These are phyloP conservation scores for Potorous gilbertii DNA, from an alignment of 2,797 vertebrate species.

Conservation along the genomic window DNA sequence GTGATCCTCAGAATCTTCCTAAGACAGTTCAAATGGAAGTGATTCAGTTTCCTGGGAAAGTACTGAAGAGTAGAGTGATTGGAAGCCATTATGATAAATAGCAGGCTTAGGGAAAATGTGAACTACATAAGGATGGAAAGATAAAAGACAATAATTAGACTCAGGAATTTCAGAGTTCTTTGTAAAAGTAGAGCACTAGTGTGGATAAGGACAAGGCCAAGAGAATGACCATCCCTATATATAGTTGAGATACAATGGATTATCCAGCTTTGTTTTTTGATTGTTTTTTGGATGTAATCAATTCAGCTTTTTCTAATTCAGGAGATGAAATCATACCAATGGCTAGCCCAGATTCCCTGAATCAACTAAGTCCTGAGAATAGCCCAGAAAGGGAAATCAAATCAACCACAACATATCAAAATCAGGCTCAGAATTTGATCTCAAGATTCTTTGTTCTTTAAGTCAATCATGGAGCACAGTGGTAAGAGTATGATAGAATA, in stretches of 20 bases:
- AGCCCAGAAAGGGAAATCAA: not conserved
- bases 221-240: not conserved
- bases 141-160: not conserved
- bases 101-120: not conserved
- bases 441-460: not conserved
- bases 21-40: too few relatives aligned
- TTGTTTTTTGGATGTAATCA: too few relatives aligned
- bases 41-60: not conserved
- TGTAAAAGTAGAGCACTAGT: not conserved
- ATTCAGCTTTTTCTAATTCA: not conserved
- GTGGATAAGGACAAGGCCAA: not conserved
- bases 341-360: not conserved
- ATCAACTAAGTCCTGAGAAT: not conserved
- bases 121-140: not conserved
- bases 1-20: too few relatives aligned
- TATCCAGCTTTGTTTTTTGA: too few relatives aligned
- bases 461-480: not conserved
- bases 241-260: not conserved
- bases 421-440: not conserved
- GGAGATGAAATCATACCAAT: not conserved
- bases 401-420: not conserved
- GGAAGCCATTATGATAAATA: not conserved
- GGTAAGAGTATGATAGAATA: not conserved
- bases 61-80: not conserved
- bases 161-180: not conserved